Base-by-base conservation (phyloP, 2,888 invertebrate species). In the Drosophila anceps region DNA sequence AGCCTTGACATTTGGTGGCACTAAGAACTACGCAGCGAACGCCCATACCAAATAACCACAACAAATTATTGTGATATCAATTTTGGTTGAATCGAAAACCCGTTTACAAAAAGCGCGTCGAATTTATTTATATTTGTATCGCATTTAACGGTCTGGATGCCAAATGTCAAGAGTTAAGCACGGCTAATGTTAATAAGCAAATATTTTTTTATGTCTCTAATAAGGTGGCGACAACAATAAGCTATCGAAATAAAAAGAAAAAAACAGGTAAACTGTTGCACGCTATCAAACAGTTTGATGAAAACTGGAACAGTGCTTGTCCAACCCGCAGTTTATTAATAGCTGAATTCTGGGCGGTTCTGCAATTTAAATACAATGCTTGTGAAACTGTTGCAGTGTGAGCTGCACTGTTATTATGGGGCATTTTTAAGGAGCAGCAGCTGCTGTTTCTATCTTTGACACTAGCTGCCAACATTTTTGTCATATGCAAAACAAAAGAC, bases 401-500 rank as follows among this genome's bases (percentile, higher is more conserved):
- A 37, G 46, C 33, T 44, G 58, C 33, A 68, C 24, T 46, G 29
- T 58, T 61, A 61, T 65, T 74, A 53, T 58, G 53, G 13, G 48
- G 37, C 53, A 68, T 63, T 68, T 68, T 48, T 24, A 46, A 50
- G 68, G 24, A 65, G 61, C 69, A 69, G 48, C 51, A 18, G 31
- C 51, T 51, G 59, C 46, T 44, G 46, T 29, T 53, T 64, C 54
- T 50, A 63, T 61, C 64, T 67, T 59, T 73, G 80, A 76, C 80
- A 73, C 73, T 57, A 31, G 67, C 71, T 78, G 72, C 68, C 69
- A 74, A 69, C 65, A 73, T 79, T 79, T 79, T 84, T 76, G 78
- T 78, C 84, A 82, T 84, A 84, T 84, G 82, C 63, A 79, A 82
- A 84, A 81, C 83, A 81, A 88, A 88, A 83, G 84, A 89, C 70